phyloP scores from a whole-genome alignment of 2,797 vertebrate species.

The Mus spretus region DNA sequence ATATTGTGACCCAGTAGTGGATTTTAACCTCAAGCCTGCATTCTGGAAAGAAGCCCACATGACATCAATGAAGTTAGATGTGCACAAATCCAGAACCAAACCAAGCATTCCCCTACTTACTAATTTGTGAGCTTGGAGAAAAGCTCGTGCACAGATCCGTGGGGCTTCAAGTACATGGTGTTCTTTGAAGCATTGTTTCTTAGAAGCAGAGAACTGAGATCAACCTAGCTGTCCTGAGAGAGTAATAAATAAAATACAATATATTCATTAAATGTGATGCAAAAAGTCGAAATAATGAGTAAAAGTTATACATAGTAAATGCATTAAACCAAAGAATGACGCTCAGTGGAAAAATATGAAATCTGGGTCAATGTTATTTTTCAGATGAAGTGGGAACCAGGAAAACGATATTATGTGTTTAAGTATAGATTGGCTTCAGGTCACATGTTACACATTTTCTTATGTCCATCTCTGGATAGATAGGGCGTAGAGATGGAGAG shows the following conservation, averaged over 20 bases:
- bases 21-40: not conserved
- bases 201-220: not conserved
- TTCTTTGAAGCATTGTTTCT: not conserved
- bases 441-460: not conserved
- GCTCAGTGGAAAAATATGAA: not conserved
- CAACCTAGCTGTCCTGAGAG: not conserved
- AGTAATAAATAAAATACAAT: conserved; percentile 6
- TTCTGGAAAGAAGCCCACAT: not conserved
- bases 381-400: not conserved
- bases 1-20: too few relatives aligned
- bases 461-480: not conserved
- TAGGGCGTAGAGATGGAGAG: not conserved
- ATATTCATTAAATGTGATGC: not conserved
- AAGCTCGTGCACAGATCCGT: not conserved
- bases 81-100: not conserved
- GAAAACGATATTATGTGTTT: not conserved
- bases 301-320: not conserved
- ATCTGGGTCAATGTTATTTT: not conserved
- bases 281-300: not conserved
- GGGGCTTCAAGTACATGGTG: not conserved
- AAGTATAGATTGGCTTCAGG: not conserved
- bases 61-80: conserved; percentile 18
- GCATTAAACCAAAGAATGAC: not conserved
- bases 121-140: not conserved
- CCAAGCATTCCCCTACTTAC: not conserved